Conservation (phyloP, 2,888 invertebrate genomes). For the Pyrrhosoma nymphula region DNA sequence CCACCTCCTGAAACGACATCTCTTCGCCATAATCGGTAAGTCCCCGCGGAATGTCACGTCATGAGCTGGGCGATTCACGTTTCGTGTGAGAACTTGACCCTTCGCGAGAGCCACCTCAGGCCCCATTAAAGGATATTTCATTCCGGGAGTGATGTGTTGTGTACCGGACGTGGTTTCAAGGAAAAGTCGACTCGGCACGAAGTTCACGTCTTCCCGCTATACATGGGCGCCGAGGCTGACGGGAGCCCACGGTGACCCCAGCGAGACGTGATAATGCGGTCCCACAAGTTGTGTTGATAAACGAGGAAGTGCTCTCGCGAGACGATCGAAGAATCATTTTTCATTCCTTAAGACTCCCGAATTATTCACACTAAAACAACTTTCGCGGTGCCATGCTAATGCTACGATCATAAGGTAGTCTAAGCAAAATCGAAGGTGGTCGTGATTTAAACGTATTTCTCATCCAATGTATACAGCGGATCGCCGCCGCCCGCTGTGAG, state of each 20-base stretch:
- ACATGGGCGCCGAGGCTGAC: too few relatives aligned
- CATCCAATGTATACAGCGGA: too few relatives aligned
- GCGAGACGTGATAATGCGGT: not conserved
- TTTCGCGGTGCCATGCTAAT: too few relatives aligned
- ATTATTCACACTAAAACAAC: too few relatives aligned
- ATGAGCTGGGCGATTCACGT: not conserved
- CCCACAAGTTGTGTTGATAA: not conserved
- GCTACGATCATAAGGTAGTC: too few relatives aligned
- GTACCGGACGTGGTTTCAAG: not conserved
- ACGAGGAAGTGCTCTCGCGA: not conserved
- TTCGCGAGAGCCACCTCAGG: not conserved
- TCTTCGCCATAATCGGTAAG: not conserved
- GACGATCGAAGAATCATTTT: not conserved
- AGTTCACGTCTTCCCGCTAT: not conserved
- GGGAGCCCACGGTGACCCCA: too few relatives aligned
- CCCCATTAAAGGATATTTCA: not conserved
- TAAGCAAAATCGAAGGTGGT: too few relatives aligned
- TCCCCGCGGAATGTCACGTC: not conserved
- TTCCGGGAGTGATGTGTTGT: not conserved
- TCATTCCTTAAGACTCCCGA: too few relatives aligned
- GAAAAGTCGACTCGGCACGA: too few relatives aligned
- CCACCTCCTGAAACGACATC: not conserved
- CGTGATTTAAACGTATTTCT: too few relatives aligned
- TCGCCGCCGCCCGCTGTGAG: too few relatives aligned
- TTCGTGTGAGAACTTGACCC: too few relatives aligned